Conservation (phyloP, 2,113 vertebrate genomes). For the Syrmaticus mikado region DNA sequence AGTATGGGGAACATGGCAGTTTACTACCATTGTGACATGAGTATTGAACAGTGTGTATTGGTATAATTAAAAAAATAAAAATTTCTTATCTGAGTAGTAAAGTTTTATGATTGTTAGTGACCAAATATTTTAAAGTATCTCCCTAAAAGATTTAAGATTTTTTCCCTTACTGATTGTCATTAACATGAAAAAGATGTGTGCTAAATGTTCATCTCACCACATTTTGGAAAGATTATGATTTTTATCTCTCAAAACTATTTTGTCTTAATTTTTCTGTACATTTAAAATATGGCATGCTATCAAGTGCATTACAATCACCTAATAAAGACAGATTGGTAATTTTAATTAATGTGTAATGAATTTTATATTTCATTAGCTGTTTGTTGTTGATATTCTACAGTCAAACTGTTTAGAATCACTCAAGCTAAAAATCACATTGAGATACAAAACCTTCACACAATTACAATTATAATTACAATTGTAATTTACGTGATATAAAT, state of each 20-base stretch:
- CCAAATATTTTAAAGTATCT: neutral
- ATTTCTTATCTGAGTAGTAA: accelerated
- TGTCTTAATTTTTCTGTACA: neutral
- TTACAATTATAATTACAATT: neutral
- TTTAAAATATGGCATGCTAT: neutral
- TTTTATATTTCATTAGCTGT: neutral
- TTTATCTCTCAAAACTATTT: neutral
- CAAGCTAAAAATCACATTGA: neutral
- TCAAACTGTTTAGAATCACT: neutral
- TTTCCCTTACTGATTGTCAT: neutral
- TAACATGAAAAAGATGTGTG: neutral
- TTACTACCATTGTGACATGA: accelerated
- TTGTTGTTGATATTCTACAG: neutral
- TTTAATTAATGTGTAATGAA: neutral
- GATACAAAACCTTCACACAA: neutral
- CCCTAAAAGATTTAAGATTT: neutral
- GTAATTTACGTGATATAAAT: neutral
- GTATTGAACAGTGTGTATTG: neutral
- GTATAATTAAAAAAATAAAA: neutral
- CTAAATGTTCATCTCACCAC: neutral
- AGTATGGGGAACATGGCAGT: neutral
- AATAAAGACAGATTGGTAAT: neutral
- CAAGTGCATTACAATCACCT: neutral
- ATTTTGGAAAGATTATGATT: neutral
- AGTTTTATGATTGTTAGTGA: neutral